Evolutionary conservation across 2,888 invertebrate species (phyloP), one percentile per base, ranked within the genome.

Genomic region (Oligia latruncula): DNA sequence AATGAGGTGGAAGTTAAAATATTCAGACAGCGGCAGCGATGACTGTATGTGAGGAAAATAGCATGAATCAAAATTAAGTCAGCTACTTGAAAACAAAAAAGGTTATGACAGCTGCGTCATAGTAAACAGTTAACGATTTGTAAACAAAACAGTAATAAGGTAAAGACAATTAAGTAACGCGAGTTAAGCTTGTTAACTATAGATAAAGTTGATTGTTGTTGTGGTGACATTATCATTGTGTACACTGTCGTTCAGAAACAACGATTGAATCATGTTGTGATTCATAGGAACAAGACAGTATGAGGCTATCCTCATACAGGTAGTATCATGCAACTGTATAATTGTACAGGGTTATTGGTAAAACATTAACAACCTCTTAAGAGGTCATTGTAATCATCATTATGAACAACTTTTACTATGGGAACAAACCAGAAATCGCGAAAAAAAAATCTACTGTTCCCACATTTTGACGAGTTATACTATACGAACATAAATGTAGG

Each of bases 161-260:
- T 78, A 72, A 87, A 87, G 74, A 77, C 81, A 78, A 84, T 84
- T 84, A 87, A 81, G 78, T 77, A 81, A 84, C 52, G 40, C 77
- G 20, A 75, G 70, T 84, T 81, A 84, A 49, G 71, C 73, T 80
- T 74, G 73, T 80, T 80, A 73, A 77, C 72, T 11, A 64, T 29
- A 81, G 87, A 86, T 86, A 87, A 81, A 71, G 67, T 74, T 82
- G 74, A 76, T 71, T 64, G 66, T 74, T 85, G 71, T 84, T 74
- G 66, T 66, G 65, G 66, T 60, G 71, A 82, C 77, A 84, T 65
- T 86, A 82, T 82, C 77, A 29, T 58, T 71, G 71, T 72, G 40
- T 64, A 85, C 72, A 67, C 35, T 43, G 49, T 67, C 43, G n/a
- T 60, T 62, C 29, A 66, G 35, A 71, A 43, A 67, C 70, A 72